Conservation (phyloP, 1,140 invertebrate genomes). For the Eulimnadia texana region DNA sequence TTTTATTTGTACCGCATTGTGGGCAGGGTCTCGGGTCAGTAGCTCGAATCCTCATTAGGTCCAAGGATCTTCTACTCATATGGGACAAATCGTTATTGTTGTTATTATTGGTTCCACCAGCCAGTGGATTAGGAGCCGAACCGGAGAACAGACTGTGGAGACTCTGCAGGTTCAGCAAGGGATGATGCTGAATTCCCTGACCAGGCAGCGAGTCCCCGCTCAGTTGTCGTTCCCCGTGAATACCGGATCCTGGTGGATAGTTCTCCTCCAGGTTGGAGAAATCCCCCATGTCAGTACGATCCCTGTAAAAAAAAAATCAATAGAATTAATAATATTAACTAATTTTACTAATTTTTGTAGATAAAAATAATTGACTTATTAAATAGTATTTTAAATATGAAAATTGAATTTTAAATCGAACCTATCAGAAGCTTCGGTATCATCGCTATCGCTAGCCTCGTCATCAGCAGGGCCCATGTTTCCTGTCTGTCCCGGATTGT, state of each 20-base stretch:
- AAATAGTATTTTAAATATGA: too few species aligned
- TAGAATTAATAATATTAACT: too few species aligned
- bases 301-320: background rate
- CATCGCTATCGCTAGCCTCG: slow-evolving; percentile 17
- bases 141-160: slow-evolving; percentile 1
- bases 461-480: slow-evolving; percentile 12
- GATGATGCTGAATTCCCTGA: slow-evolving; percentile 10
- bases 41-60: slow-evolving; percentile 68
- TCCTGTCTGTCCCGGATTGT: background rate
- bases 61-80: slow-evolving; percentile 42
- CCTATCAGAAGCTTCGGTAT: slow-evolving; percentile 14
- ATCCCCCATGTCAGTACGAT: slow-evolving; percentile 15
- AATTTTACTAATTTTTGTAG: too few species aligned
- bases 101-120: background rate
- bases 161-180: slow-evolving; percentile 17
- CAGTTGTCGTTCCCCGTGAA: background rate
- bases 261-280: slow-evolving; percentile 12
- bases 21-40: slow-evolving; percentile 81
- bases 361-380: too few species aligned
- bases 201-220: slow-evolving; percentile 9
- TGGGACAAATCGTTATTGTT: slow-evolving; percentile 6
- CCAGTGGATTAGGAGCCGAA: background rate
- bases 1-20: slow-evolving; percentile 44
- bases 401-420: too few species aligned
- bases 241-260: background rate